Percentiles rank a stretch among this genome's conserved stretches.
Conservation (phyloP, 1,140 invertebrate species). For the Drosophila nigromelanica region DNA sequence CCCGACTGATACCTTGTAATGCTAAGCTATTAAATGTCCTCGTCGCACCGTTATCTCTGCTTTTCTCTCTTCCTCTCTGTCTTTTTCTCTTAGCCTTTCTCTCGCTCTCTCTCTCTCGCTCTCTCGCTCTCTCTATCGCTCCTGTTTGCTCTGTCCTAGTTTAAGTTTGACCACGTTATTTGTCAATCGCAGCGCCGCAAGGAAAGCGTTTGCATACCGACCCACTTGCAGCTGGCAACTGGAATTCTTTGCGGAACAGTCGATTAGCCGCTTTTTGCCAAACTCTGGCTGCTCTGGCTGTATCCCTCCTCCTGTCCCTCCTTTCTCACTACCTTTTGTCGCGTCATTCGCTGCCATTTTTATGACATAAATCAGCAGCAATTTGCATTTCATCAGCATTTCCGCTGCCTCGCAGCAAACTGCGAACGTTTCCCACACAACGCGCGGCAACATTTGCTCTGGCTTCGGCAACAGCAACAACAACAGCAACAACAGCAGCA, state of each 20-base stretch:
- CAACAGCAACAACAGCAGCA: no score
- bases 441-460: constrained; percentile 25
- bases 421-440: constrained; percentile 1
- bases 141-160: constrained; percentile 11
- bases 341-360: constrained; percentile 37
- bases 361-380: constrained; percentile 55
- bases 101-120: background rate
- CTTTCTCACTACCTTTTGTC: constrained; percentile 20
- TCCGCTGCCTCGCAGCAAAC: constrained; percentile 10
- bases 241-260: constrained; percentile 35
- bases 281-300: background rate
- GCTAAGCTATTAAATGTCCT: constrained; percentile 1
- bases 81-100: background rate
- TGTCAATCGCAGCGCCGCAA: constrained; percentile 10
- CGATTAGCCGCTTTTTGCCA: constrained; percentile 20
- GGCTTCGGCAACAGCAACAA: constrained; percentile 12
- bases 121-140: background rate
- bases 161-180: constrained; percentile 27
- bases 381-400: constrained; percentile 57
- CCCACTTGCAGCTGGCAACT: constrained; percentile 8
- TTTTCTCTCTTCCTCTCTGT: no score
- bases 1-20: background rate
- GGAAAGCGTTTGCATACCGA: background rate
- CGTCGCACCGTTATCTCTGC: background rate
- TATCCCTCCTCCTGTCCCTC: constrained; percentile 2